Percentiles rank a stretch among this genome's conserved stretches.
Conservation (phyloP, 2,797 vertebrate genomes). For the Mus spretus region DNA sequence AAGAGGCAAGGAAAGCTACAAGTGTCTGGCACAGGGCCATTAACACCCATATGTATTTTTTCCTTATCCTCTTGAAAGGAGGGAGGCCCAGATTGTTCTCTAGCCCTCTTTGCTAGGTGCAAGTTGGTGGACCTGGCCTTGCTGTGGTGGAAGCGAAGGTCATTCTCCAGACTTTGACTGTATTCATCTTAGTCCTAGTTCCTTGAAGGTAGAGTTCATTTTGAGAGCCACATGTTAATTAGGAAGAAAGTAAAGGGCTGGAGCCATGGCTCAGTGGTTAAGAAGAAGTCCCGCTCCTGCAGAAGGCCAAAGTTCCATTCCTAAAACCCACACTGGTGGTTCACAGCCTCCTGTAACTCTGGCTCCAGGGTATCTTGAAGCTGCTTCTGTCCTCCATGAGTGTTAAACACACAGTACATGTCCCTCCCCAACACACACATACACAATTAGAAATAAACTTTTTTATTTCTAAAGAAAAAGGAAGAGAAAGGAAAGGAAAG, state of each 20-base stretch:
- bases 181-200: background rate
- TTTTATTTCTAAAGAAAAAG: background rate
- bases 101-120: background rate
- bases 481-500: background rate
- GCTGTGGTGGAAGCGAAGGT: background rate
- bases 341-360: background rate
- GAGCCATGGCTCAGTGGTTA: background rate
- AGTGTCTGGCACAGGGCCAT: background rate
- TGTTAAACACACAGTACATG: background rate
- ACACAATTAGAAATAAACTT: background rate
- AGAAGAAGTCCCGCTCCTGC: background rate
- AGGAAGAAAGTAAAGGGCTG: background rate
- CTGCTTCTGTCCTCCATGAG: background rate
- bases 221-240: constrained; percentile 8
- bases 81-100: background rate
- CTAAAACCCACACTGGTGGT: background rate
- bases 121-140: background rate
- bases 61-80: background rate
- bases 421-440: background rate
- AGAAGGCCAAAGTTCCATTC: background rate
- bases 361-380: background rate
- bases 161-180: background rate
- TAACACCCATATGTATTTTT: background rate
- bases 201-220: constrained; percentile 46
- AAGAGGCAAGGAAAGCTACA: background rate